Evolutionary conservation across 2,113 vertebrate genomes (phyloP), one percentile per base, ranked within the genome.

Genomic region (Seriola quinqueradiata): DNA sequence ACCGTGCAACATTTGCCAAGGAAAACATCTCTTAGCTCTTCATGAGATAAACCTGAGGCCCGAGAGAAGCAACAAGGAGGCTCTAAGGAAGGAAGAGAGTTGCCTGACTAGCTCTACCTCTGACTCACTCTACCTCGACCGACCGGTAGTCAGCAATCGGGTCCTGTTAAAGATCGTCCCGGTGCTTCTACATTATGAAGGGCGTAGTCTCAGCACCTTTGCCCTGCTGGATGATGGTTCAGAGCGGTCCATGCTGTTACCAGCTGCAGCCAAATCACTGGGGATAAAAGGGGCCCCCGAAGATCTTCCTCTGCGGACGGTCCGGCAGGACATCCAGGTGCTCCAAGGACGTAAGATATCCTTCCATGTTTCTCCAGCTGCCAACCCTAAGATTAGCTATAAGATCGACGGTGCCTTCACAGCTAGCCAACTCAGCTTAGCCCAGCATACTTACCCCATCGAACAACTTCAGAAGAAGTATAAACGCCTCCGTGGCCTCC

Each of bases 221-320:
- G 75, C 75, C 25, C 17, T 70, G 0, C 42, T 70, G 16, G 67
- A 79, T 70, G 58, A 78, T 25, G 28, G 65, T 11, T 69, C 75
- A 6, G 75, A 70, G 40, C 2, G 28, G 38, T 48, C 76, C n/a
- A 79, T 79, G 44, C n/a, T 64, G 46, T 23, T 64, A 32, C 74
- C 23, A 32, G 23, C 7, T 3, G 63, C 64, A 14, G 46, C 58
- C 8, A 78, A 60, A 32, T 10, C 52, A n/a, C 38, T 69, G 19
- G n/a, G 64, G 3, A 34, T 78, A 11, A 23, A 3, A 2, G 64
- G 77, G 11, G 16, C 19, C 8, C 32, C 42, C 0, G 40, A 42
- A 11, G 40, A 42, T 11, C 40, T 42, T 42, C 40, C 40, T 42
- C 40, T 42, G 40, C 8, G 40, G 40, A 42, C 40, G 8, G 40